Percentiles rank a stretch among this genome's conserved stretches.
Conservation (phyloP, 2,888 invertebrate genomes). For the Gnatocerus cornutus region DNA sequence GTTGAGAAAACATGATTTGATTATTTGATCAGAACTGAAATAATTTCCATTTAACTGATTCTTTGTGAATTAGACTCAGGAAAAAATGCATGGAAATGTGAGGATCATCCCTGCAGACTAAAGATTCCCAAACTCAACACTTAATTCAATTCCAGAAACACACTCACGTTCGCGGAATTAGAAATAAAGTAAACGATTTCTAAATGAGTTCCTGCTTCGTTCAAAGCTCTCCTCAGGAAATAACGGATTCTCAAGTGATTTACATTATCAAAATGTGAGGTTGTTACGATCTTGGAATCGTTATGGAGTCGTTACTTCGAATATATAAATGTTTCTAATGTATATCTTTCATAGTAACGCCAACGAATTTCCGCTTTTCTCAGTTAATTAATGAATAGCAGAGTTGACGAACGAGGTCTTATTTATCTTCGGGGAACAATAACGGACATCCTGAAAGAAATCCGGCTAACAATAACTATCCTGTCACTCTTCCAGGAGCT, state of each 20-base stretch:
- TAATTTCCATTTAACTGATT: no score
- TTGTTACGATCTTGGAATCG: constrained; percentile 9
- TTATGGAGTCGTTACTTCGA: background rate
- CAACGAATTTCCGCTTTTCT: constrained; percentile 28
- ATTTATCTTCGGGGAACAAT: constrained; percentile 38
- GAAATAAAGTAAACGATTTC: constrained; percentile 33
- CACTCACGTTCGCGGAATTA: constrained; percentile 26
- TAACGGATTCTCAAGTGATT: constrained; percentile 21
- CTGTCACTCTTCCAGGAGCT: constrained; percentile 22
- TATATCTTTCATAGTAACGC: constrained; percentile 11
- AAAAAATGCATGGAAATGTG: background rate
- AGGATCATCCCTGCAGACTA: background rate
- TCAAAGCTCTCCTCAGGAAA: background rate
- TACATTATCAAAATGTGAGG: constrained; percentile 20
- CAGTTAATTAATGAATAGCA: constrained; percentile 40
- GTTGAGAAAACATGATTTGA: background rate
- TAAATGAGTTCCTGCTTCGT: constrained; percentile 25
- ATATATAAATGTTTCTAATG: constrained; percentile 39
- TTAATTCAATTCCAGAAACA: constrained; percentile 24
- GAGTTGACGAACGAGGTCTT: constrained; percentile 37
- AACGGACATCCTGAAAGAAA: constrained; percentile 11
- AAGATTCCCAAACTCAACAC: constrained; percentile 22
- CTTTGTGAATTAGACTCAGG: no score
- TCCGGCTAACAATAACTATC: constrained; percentile 16
- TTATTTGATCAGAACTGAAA: background rate